phyloP scores from a whole-genome alignment of 1,140 invertebrate genomes.

The Dendrolimus kikuchii region DNA sequence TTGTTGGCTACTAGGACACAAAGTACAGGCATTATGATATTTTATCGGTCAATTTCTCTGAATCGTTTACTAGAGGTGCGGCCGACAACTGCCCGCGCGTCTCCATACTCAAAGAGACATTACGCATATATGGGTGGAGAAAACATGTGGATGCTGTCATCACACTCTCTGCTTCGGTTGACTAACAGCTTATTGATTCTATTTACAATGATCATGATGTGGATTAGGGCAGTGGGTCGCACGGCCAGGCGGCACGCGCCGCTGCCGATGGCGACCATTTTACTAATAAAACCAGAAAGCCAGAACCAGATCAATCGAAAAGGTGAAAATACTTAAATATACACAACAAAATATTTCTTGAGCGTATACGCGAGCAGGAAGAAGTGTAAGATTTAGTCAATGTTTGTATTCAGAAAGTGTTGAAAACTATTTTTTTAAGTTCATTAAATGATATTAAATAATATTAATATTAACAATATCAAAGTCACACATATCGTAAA shows the following conservation, averaged over 20 bases:
- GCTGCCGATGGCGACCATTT: neutral
- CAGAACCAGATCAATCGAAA: no score
- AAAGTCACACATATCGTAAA: no score
- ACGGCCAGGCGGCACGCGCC: conserved; percentile 30
- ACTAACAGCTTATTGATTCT: conserved; percentile 66
- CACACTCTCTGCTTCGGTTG: conserved; percentile 36
- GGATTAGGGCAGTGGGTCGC: conserved; percentile 62
- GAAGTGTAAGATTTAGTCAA: no score
- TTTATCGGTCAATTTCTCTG: conserved; percentile 59
- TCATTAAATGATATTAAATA: no score
- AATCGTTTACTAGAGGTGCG: neutral
- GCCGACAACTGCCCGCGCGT: neutral
- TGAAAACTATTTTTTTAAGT: no score
- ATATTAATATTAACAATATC: no score
- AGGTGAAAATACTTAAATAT: no score
- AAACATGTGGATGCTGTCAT: conserved; percentile 59
- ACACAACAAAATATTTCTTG: no score
- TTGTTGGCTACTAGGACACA: conserved; percentile 52
- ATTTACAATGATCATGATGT: conserved; percentile 66
- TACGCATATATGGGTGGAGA: conserved; percentile 34
- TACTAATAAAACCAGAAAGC: no score
- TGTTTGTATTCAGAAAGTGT: no score
- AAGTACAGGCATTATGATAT: conserved; percentile 44
- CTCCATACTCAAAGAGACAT: neutral
- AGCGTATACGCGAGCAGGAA: no score